A percentile compares a stretch with the other conserved stretches of the same genome.
Evolutionary conservation across 2,113 vertebrate species (phyloP).

Genomic region (Macaca nemestrina): DNA sequence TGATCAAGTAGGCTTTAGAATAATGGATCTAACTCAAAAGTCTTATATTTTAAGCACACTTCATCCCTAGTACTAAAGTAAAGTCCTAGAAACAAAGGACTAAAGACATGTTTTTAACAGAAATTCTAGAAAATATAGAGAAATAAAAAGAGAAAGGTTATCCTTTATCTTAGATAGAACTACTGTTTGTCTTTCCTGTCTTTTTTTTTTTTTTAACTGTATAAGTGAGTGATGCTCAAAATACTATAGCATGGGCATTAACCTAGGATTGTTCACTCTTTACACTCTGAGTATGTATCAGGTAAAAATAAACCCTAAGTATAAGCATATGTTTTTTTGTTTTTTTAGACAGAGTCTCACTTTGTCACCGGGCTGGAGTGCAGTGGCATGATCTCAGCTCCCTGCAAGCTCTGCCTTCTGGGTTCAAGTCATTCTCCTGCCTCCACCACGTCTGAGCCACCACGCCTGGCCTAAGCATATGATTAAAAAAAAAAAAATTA

Average conservation of each 20-base stretch:
- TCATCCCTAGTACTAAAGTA: not conserved
- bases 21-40: not conserved
- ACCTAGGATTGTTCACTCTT: not conserved
- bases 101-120: not conserved
- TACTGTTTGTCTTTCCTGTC: not conserved
- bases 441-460: too few species aligned
- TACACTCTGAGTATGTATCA: not conserved
- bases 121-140: not conserved
- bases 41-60: not conserved
- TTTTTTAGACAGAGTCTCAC: too few species aligned
- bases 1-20: not conserved
- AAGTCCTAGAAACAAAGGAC: not conserved
- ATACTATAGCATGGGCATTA: not conserved
- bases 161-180: not conserved
- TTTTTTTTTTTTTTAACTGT: not conserved
- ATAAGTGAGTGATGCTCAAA: not conserved
- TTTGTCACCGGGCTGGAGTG: too few species aligned
- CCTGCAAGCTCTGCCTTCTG: too few species aligned
- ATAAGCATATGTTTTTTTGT: not conserved
- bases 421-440: too few species aligned
- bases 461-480: not conserved
- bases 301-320: not conserved
- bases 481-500: not conserved
- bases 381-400: too few species aligned
- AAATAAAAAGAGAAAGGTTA: not conserved